Conservation (phyloP, 2,113 vertebrate species). For the Solea solea region DNA sequence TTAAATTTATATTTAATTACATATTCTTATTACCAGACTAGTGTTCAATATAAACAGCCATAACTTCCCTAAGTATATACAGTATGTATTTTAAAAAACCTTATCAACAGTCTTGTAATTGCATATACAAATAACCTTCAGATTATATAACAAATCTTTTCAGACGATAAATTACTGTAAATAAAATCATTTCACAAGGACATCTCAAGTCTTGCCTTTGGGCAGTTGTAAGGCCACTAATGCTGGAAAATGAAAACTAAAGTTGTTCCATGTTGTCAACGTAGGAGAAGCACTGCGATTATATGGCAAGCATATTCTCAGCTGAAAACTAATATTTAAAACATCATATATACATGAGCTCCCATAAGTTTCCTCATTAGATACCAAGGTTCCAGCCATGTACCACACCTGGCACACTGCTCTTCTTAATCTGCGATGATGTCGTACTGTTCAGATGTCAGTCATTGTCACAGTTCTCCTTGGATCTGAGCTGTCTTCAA, state of each 20-base stretch:
- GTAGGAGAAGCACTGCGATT: constrained; percentile 56
- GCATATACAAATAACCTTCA: constrained; percentile 59
- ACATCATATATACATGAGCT: constrained; percentile 32
- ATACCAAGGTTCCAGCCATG: too few species aligned
- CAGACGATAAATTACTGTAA: constrained; percentile 56
- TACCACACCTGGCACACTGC: too few species aligned
- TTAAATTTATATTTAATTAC: too few species aligned
- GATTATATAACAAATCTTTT: constrained; percentile 44
- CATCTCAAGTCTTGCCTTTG: constrained; percentile 48
- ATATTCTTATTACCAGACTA: too few species aligned
- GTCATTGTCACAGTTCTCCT: too few species aligned
- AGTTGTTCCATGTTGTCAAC: constrained; percentile 54
- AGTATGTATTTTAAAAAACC: not conserved
- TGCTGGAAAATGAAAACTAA: constrained; percentile 45
- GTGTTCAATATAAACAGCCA: too few species aligned
- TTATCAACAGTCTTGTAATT: constrained; percentile 55
- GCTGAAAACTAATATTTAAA: constrained; percentile 33
- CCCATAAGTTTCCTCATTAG: too few species aligned
- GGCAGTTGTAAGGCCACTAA: constrained; percentile 70
- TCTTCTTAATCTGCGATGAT: too few species aligned
- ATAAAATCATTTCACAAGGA: constrained; percentile 40
- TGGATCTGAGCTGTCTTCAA: too few species aligned
- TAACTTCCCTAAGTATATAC: too few species aligned
- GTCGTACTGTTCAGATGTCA: too few species aligned
- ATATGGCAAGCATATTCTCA: constrained; percentile 27